phyloP scores from a whole-genome alignment of 2,888 invertebrate species.

The Lithosia quadra region DNA sequence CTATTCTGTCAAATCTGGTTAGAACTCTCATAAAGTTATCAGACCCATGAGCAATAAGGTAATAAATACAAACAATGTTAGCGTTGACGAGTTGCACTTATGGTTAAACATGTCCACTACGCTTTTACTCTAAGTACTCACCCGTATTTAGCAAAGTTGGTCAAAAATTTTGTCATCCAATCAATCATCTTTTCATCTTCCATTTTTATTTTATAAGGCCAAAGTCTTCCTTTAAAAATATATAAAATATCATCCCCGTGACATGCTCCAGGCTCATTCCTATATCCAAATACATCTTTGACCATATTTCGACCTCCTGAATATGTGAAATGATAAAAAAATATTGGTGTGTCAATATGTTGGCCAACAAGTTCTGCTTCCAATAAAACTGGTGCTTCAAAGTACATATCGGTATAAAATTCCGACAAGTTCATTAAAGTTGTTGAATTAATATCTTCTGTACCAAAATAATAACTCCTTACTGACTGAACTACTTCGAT shows the following conservation, averaged over 20 bases:
- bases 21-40: too few relatives aligned
- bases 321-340: constrained; percentile 74
- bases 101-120: neutral
- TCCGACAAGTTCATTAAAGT: constrained; percentile 69
- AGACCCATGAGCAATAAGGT: neutral
- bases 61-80: neutral
- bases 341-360: constrained; percentile 60
- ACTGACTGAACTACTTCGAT: constrained; percentile 54
- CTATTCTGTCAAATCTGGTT: neutral
- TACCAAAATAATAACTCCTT: constrained; percentile 77
- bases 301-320: constrained; percentile 71
- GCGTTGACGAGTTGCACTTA: neutral
- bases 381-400: constrained; percentile 69
- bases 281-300: constrained; percentile 59
- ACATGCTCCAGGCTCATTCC: constrained; percentile 65
- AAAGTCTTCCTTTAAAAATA: constrained; percentile 65
- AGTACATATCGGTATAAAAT: constrained; percentile 72
- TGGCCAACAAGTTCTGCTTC: constrained; percentile 63
- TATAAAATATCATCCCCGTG: constrained; percentile 78
- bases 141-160: constrained; percentile 80
- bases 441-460: constrained; percentile 67
- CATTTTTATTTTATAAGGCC: constrained; percentile 61
- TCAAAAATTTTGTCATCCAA: constrained; percentile 71
- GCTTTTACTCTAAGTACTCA: constrained; percentile 34
- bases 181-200: constrained; percentile 68